Percentiles rank a stretch among this genome's conserved stretches.
Evolutionary conservation across 1,140 invertebrate genomes (phyloP).

Genomic region (Bombus superbus): DNA sequence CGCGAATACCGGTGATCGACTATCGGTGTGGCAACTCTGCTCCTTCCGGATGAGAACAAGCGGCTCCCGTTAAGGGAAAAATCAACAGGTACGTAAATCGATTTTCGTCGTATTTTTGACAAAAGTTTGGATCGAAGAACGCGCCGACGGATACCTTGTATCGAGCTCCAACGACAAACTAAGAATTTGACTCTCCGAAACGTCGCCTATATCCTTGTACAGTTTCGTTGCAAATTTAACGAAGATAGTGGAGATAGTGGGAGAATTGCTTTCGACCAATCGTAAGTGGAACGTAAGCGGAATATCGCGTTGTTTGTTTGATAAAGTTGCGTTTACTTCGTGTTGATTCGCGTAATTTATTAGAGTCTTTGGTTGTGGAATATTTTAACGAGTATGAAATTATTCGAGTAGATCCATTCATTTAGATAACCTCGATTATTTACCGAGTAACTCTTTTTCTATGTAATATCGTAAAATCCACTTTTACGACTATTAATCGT

Average conservation of each 20-base stretch:
- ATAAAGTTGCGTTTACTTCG: not conserved
- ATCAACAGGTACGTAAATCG: slow-evolving; percentile 23
- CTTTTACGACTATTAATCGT: not conserved
- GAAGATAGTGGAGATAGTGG: no score
- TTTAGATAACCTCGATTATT: not conserved
- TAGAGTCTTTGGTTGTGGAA: not conserved
- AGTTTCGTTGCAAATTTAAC: no score
- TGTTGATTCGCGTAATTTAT: slow-evolving; percentile 6
- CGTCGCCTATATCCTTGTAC: no score
- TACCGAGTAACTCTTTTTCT: not conserved
- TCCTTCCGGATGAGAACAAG: slow-evolving; percentile 17
- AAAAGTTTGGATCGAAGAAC: not conserved
- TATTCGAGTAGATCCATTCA: slow-evolving; percentile 15
- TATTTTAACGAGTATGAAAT: slow-evolving; percentile 7
- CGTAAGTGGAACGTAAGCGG: not conserved
- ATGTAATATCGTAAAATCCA: not conserved
- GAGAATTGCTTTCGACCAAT: not conserved
- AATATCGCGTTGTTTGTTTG: not conserved
- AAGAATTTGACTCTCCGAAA: no score
- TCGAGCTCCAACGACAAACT: rapidly evolving
- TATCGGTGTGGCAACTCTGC: no score
- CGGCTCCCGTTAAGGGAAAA: not conserved
- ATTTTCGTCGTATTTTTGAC: not conserved
- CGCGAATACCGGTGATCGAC: not conserved
- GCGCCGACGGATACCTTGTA: not conserved